These are phyloP conservation scores for Punctoribates punctum DNA, from an alignment of 2,888 invertebrate genomes.

Conservation along the genomic window DNA sequence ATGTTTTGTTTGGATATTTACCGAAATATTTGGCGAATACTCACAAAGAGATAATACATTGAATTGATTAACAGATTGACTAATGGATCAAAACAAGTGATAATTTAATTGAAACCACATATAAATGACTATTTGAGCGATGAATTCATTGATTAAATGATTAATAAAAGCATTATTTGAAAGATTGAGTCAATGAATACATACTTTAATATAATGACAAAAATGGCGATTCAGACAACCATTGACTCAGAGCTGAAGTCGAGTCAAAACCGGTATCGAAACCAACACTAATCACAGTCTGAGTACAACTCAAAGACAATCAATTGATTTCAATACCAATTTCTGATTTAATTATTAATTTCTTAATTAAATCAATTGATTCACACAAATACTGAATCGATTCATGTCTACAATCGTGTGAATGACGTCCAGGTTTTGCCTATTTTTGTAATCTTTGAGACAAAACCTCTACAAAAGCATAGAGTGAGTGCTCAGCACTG, in stretches of 20 bases:
- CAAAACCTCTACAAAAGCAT: no score
- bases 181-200: not conserved
- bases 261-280: no score
- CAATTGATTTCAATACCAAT: no score
- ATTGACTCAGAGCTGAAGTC: not conserved
- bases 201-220: not conserved
- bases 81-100: not conserved
- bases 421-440: no score
- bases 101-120: not conserved
- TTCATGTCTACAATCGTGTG: no score
- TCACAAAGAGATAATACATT: not conserved
- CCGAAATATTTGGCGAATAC: not conserved
- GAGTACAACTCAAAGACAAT: no score
- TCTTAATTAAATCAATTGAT: no score
- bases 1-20: not conserved
- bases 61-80: not conserved
- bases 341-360: no score
- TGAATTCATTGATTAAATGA: not conserved
- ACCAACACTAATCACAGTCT: no score
- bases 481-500: no score
- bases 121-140: not conserved
- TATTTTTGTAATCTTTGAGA: no score
- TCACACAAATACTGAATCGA: no score
- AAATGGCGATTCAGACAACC: constrained; percentile 9
- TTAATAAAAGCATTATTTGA: not conserved